Evolutionary conservation across 2,888 invertebrate genomes (phyloP).

Genomic region (Drosophila macrospina): DNA sequence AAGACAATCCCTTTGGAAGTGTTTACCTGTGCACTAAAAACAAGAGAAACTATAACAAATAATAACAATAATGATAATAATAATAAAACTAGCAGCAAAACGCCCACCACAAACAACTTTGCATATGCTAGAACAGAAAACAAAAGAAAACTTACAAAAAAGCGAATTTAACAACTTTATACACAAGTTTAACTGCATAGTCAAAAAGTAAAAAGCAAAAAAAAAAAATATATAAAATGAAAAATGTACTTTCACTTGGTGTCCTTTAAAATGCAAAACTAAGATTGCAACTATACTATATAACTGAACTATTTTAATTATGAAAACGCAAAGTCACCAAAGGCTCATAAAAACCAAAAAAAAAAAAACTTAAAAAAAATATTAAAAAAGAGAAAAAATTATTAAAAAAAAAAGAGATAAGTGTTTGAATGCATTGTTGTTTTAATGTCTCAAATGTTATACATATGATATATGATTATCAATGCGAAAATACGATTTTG

Average conservation of each 20-base stretch:
- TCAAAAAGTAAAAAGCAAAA: constrained; percentile 57
- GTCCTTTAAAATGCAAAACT: constrained; percentile 69
- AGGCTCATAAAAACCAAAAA: constrained; percentile 33
- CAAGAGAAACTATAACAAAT: constrained; percentile 27
- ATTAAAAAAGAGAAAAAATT: constrained; percentile 13
- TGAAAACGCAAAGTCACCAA: constrained; percentile 31
- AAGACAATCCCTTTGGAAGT: constrained; percentile 81
- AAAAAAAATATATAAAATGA: constrained; percentile 1
- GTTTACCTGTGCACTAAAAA: constrained; percentile 60
- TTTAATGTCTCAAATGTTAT: constrained; percentile 64
- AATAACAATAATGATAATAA: too few species aligned
- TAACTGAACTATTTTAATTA: constrained; percentile 70
- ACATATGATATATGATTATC: constrained; percentile 46
- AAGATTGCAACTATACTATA: constrained; percentile 53
- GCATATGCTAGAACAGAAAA: constrained; percentile 15
- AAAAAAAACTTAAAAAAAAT: constrained; percentile 29
- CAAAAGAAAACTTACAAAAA: constrained; percentile 23
- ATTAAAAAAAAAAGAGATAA: constrained; percentile 31
- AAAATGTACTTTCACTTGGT: constrained; percentile 69
- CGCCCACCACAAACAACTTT: constrained; percentile 47
- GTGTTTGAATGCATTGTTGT: constrained; percentile 67
- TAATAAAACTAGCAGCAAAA: constrained; percentile 49
- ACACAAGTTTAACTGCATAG: constrained; percentile 71
- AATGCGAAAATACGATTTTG: constrained; percentile 49
- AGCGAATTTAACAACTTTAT: constrained; percentile 73